Conservation (phyloP, 2,797 vertebrate genomes). For the Tapirus indicus region DNA sequence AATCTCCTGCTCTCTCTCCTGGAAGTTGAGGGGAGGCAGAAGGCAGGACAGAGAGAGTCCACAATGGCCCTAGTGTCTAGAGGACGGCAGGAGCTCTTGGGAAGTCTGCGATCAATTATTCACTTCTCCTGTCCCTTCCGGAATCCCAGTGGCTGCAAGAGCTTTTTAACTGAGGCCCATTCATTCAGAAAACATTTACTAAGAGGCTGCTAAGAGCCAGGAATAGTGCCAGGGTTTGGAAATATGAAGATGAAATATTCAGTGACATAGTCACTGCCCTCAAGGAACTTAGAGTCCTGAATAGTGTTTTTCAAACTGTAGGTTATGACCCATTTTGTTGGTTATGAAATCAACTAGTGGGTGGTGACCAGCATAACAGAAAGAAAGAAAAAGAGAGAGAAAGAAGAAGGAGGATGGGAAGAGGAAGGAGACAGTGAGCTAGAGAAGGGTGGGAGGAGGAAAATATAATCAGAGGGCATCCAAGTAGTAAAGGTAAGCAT, state of each 20-base stretch:
- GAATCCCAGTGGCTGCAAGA: constrained; percentile 74
- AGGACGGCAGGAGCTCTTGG: constrained; percentile 68
- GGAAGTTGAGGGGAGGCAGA: neutral
- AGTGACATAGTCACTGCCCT: constrained; percentile 68
- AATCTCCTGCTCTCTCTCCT: constrained; percentile 72
- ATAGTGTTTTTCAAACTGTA: constrained; percentile 59
- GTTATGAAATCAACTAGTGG: constrained; percentile 48
- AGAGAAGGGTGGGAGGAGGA: neutral
- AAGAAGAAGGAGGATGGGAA: neutral
- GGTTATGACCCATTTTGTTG: constrained; percentile 34
- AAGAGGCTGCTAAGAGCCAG: constrained; percentile 48
- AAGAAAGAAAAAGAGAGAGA: neutral
- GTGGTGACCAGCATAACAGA: neutral
- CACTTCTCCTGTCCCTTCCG: constrained; percentile 74
- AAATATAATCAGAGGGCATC: neutral
- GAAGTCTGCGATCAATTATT: constrained; percentile 80
- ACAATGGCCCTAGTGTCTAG: constrained; percentile 77
- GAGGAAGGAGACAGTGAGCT: neutral
- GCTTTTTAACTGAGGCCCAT: constrained; percentile 71
- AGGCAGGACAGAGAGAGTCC: constrained; percentile 39
- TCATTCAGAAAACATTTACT: constrained; percentile 76
- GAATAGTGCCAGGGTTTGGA: constrained; percentile 39
- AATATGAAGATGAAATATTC: constrained; percentile 60
- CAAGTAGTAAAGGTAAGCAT: neutral
- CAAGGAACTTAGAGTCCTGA: constrained; percentile 78